Percentiles rank a stretch among this genome's conserved stretches.
Conservation (phyloP, 2,888 invertebrate species). For the Drosophila koepferae region DNA sequence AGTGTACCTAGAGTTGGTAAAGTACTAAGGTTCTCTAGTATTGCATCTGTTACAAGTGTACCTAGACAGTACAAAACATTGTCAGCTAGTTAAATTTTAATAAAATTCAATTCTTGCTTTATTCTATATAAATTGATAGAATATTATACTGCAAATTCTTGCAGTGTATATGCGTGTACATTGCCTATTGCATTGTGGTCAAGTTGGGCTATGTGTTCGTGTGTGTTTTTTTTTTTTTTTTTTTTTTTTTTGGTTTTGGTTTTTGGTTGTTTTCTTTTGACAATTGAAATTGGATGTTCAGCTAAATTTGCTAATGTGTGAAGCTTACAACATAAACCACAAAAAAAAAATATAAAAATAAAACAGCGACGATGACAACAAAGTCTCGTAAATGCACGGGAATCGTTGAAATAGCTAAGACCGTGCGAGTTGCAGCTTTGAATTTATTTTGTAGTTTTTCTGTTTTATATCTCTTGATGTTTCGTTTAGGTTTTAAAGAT, state of each 20-base stretch:
- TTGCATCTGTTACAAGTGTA: neutral
- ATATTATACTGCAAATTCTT: constrained; percentile 1
- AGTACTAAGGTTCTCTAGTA: neutral
- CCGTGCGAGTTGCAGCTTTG: constrained; percentile 29
- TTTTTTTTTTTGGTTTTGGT: constrained; percentile 1
- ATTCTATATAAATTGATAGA: neutral
- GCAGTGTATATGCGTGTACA: constrained; percentile 23
- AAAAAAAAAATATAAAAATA: constrained; percentile 15
- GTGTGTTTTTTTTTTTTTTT: constrained; percentile 3
- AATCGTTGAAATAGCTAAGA: constrained; percentile 17
- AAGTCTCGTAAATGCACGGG: constrained; percentile 25
- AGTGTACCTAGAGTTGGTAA: too few species aligned
- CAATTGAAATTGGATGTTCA: constrained; percentile 45
- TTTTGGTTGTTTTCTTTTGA: constrained; percentile 11
- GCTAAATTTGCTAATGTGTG: constrained; percentile 66
- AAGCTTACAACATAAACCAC: constrained; percentile 59
- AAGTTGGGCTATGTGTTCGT: constrained; percentile 1
- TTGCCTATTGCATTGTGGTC: constrained; percentile 9
- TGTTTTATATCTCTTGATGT: constrained; percentile 15
- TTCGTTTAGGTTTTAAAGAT: constrained; percentile 42
- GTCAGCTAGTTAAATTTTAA: neutral
- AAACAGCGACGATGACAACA: constrained; percentile 16
- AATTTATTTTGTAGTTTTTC: constrained; percentile 8
- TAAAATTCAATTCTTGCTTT: neutral
- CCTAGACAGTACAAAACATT: neutral